Conservation (phyloP, 2,797 vertebrate species). For the Acropternis orthonyx region DNA sequence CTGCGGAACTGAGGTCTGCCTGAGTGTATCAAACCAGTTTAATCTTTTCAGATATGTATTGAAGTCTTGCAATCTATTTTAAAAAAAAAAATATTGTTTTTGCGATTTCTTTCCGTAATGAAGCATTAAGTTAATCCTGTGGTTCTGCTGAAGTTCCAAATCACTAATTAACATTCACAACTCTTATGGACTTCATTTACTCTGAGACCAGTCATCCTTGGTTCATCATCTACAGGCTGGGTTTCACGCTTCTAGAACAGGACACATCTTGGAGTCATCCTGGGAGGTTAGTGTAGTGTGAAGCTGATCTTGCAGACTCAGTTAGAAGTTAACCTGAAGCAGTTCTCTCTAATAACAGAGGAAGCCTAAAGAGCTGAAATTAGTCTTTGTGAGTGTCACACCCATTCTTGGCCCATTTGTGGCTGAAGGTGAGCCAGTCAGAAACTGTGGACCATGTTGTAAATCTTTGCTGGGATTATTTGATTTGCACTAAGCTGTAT, state of each 20-base stretch:
- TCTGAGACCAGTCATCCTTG: neutral
- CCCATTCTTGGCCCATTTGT: neutral
- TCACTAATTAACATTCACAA: fast-evolving
- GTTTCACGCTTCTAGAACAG: neutral
- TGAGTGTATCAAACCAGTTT: neutral
- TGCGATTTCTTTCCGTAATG: neutral
- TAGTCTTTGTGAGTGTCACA: neutral
- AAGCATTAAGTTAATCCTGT: neutral
- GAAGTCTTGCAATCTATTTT: neutral
- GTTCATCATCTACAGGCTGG: neutral
- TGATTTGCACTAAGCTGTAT: neutral
- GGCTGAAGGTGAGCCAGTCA: neutral
- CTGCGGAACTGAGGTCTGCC: neutral
- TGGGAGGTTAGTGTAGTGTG: neutral
- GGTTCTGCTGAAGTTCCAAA: neutral
- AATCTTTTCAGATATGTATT: neutral
- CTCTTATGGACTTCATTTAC: fast-evolving
- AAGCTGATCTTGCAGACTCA: neutral
- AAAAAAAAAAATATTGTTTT: neutral
- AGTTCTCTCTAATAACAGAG: neutral
- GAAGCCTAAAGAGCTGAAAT: neutral
- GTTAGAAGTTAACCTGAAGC: neutral
- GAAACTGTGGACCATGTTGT: neutral
- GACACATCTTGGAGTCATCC: neutral
- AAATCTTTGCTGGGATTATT: neutral